These are phyloP conservation scores for Eptatretus atami DNA, from an alignment of 2,797 vertebrate species.

Conservation along the genomic window DNA sequence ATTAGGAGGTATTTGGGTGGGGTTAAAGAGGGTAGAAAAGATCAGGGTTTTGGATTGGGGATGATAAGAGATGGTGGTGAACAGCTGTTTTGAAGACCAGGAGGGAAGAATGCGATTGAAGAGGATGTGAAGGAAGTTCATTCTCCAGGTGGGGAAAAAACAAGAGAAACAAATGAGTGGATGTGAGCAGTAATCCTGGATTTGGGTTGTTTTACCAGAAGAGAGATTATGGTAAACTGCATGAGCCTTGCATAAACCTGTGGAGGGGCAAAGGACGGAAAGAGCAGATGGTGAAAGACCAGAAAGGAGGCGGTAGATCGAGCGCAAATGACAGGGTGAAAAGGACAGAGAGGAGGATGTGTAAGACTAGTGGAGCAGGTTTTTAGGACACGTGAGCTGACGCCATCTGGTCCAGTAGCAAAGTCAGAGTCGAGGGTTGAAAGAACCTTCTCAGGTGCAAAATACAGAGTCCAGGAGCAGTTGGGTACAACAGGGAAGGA, in stretches of 20 bases:
- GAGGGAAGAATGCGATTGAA: too few species aligned
- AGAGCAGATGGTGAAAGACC: not conserved
- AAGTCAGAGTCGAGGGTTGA: not conserved
- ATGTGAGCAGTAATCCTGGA: too few species aligned
- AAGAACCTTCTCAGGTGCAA: not conserved
- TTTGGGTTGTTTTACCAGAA: too few species aligned
- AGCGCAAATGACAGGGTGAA: not conserved
- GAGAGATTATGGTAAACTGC: not conserved
- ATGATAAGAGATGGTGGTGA: too few species aligned
- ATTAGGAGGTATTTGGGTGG: too few species aligned
- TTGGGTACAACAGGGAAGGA: not conserved
- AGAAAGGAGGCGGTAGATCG: not conserved
- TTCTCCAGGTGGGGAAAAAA: too few species aligned
- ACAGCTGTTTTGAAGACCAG: too few species aligned
- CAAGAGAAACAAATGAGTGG: too few species aligned
- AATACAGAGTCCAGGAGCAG: not conserved
- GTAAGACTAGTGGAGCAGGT: not conserved
- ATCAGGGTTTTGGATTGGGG: too few species aligned
- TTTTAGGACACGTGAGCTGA: not conserved
- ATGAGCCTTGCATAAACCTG: not conserved
- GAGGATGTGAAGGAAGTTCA: too few species aligned
- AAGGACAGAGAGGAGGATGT: not conserved
- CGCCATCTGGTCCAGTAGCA: not conserved
- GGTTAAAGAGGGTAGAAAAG: too few species aligned
- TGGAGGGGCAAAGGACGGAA: not conserved